Evolutionary conservation across 2,113 vertebrate genomes (phyloP), one percentile per base, ranked within the genome.

Genomic region (Crotalus tigris): DNA sequence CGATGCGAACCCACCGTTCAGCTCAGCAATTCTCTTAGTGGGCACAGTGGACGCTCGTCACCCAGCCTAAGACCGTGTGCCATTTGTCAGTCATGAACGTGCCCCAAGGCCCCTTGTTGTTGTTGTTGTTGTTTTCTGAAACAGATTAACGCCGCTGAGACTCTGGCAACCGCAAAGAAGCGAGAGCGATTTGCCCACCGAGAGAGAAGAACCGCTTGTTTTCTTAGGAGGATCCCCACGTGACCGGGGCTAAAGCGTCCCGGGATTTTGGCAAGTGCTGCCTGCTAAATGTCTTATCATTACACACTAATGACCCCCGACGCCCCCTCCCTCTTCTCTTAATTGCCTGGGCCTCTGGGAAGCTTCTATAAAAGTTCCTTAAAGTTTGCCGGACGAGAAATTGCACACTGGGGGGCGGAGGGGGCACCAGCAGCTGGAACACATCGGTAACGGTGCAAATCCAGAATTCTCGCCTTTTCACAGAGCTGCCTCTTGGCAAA

Each of bases 381-480:
- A 95, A 93, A 94, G 95, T 96, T 94, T 95, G 94, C 93, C 95
- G 92, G 97, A 98, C 94, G 98, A 98, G 98, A 98, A 99, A 98
- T 98, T 97, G 98, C 98, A 98, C 98, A 98, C 98, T 98, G 96
- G 96, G 96, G 95, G 95, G 95, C 96, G 1, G 92, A 61, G 88
- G 95, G 96, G 95, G 95, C 89, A 91, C 94, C 92, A 96, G 98
- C 99, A 99, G 99, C 99, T 99, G 99, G 98, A 97, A 98, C 92
- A 95, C 98, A 99, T 99, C 98, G 99, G 99, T 98, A 99, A 99
- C 98, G 98, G 98, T 98, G 96, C 96, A 55, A 94, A 89, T 94
- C 95, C 69, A 5, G 94, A 95, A 95, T 95, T 88, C 86, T 85
- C 94, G 94, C 91, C 94, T 94, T 90, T 96, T 97, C 96, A 39